Evolutionary conservation across 2,797 vertebrate species (phyloP).

Genomic region (Luscinia luscinia): DNA sequence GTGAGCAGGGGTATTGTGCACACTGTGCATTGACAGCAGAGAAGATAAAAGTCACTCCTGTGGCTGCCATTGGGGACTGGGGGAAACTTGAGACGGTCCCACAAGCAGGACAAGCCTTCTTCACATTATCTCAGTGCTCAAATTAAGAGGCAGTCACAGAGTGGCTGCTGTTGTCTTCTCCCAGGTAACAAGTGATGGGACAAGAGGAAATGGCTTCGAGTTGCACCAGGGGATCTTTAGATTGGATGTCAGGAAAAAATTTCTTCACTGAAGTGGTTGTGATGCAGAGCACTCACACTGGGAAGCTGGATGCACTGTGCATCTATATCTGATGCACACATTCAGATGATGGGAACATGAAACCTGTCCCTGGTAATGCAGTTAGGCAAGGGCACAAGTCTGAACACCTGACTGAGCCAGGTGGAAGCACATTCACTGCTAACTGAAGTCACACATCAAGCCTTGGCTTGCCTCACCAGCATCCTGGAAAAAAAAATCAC

Average conservation of each 20-base stretch:
- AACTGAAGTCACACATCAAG: background rate
- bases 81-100: background rate
- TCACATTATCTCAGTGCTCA: background rate
- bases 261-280: background rate
- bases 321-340: background rate
- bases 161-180: background rate
- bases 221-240: background rate
- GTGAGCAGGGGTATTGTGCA: background rate
- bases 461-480: background rate
- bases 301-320: background rate
- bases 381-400: rapidly evolving
- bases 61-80: background rate
- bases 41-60: background rate
- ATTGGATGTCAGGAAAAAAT: background rate
- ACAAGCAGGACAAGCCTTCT: background rate
- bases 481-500: background rate
- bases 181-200: background rate
- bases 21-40: rapidly evolving
- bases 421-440: background rate
- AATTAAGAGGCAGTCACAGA: background rate
- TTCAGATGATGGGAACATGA: background rate
- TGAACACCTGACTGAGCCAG: background rate
- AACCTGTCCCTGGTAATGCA: rapidly evolving
- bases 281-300: background rate
- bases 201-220: background rate